These are phyloP conservation scores for Blastobasis adustella DNA, from an alignment of 2,888 invertebrate genomes.

Conservation along the genomic window DNA sequence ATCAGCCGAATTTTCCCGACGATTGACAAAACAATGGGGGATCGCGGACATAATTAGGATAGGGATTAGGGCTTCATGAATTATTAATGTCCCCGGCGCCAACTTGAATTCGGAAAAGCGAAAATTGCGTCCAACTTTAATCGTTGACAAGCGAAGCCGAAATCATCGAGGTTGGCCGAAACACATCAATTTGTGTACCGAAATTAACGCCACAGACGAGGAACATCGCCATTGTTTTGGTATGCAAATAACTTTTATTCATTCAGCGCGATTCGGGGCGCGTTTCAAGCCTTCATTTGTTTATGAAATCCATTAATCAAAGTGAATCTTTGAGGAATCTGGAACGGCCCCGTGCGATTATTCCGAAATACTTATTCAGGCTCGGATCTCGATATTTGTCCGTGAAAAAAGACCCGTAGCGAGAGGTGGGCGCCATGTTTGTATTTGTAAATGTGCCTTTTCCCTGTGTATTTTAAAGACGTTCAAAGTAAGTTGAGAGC, in stretches of 20 bases:
- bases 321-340: conserved; percentile 17
- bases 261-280: conserved; percentile 11
- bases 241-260: conserved; percentile 32
- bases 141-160: no score
- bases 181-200: neutral
- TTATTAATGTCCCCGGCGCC: no score
- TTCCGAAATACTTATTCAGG: conserved; percentile 16
- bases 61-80: no score
- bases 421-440: neutral
- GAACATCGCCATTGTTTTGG: conserved; percentile 20
- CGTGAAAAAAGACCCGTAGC: conserved; percentile 12
- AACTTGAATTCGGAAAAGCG: no score
- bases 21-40: no score
- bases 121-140: no score
- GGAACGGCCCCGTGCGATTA: conserved; percentile 17
- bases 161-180: no score
- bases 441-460: neutral
- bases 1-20: no score
- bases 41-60: no score
- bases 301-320: conserved; percentile 27
- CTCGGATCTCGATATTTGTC: conserved; percentile 14
- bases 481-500: neutral
- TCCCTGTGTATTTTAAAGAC: neutral
- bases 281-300: conserved; percentile 15
- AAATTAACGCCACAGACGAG: conserved; percentile 1